Evolutionary conservation across 2,113 vertebrate species (phyloP).

Genomic region (Rostratula benghalensis): DNA sequence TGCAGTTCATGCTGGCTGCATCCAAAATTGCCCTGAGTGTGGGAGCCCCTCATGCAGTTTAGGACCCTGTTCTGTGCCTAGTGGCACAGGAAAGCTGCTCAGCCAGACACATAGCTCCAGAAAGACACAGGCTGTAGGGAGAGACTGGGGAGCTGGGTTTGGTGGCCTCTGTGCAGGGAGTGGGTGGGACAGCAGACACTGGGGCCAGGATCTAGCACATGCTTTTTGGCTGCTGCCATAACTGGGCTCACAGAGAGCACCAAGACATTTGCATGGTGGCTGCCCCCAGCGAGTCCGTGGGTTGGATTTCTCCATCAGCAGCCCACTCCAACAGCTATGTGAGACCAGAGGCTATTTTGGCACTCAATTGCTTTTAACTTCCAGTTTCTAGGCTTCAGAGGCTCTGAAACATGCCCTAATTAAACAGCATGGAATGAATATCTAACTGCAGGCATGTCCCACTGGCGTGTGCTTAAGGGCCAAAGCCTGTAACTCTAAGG

Average conservation of each 20-base stretch:
- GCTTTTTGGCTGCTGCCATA: neutral
- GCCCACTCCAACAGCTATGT: rapidly evolving
- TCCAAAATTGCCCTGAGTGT: neutral
- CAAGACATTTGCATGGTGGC: rapidly evolving
- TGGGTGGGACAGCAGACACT: neutral
- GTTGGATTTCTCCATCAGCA: neutral
- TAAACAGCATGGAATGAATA: neutral
- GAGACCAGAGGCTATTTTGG: neutral
- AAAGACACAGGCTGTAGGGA: neutral
- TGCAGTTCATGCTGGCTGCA: neutral
- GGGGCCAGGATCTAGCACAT: neutral
- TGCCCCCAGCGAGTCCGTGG: rapidly evolving
- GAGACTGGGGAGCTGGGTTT: neutral
- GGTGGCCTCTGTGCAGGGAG: neutral
- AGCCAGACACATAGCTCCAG: neutral
- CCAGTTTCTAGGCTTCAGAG: neutral
- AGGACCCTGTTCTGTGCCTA: rapidly evolving
- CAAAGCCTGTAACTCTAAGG: neutral
- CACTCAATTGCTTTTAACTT: neutral
- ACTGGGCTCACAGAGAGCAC: neutral
- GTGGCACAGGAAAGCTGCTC: neutral
- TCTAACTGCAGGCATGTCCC: neutral
- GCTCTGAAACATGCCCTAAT: neutral
- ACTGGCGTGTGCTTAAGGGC: neutral
- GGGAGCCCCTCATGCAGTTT: rapidly evolving